Base-by-base conservation (phyloP, 2,113 vertebrate genomes). In the Melanotaenia duboulayi region DNA sequence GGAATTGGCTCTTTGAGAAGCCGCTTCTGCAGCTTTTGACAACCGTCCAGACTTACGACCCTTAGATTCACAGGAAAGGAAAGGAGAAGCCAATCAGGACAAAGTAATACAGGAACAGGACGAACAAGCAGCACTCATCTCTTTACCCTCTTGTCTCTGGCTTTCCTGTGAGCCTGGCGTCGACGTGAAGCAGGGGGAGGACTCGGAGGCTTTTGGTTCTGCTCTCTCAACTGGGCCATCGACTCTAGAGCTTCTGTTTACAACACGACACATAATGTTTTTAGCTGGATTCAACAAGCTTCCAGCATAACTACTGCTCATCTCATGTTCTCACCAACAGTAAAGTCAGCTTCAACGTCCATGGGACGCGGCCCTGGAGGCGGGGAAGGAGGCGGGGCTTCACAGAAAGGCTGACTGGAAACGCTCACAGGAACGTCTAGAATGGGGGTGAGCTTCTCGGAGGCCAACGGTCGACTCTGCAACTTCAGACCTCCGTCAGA, bases 291-390 rank as follows among this genome's bases (percentile, higher is more conserved):
- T 1, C 8, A 7, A 35, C 32, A 7, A 28, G 32, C 32, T 6
- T 35, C 32, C 32, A 35, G 32, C 32, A 1, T 7, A 35, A 35
- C 32, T 1, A 35, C 4, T 9, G 32, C 8, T 42, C 40, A 42
- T 42, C 40, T 32, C 19, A 24, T 55, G 40, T 42, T 12, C 56
- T 66, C 50, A 99, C 98, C 97, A 77, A 96, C 90, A 56, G 96
- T 94, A 70, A 96, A 95, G 89, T 99, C 98, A 0, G 96, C 93
- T 83, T 99, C 97, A 23, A 98, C 73, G 89, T 99, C 97, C 89
- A 97, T 94, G 87, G 28, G 88, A 81, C 91, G 92, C 69, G 78
- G 92, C 65, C 65, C 92, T 3, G 82, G 37, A 60, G 93, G 80
- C 73, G 93, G 77, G 71, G 88, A 13, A 80, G 56, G 2, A n/a